Conservation (phyloP, 2,113 vertebrate species). For the human region DNA sequence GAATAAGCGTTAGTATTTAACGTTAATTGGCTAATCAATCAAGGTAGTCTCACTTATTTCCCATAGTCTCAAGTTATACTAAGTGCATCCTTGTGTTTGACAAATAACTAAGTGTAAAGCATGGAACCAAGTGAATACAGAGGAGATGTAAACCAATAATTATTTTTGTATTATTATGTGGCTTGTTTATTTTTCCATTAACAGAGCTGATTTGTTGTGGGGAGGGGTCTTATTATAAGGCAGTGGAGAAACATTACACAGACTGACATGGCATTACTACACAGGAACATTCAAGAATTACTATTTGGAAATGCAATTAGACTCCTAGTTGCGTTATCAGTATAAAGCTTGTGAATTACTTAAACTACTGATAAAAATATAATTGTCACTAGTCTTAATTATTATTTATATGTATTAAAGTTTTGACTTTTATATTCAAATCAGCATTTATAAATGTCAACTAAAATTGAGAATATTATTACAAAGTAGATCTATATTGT, state of each 20-base stretch:
- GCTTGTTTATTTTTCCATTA: conserved; percentile 36
- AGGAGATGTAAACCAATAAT: not conserved
- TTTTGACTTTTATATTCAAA: not conserved
- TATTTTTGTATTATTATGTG: not conserved
- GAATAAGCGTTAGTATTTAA: conserved; percentile 61
- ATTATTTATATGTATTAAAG: not conserved
- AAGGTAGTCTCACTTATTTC: conserved; percentile 72
- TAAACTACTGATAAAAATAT: not conserved
- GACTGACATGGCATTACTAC: conserved; percentile 45
- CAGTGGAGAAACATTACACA: conserved; percentile 54
- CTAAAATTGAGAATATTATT: not conserved
- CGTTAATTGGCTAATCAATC: conserved; percentile 79
- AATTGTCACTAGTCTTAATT: not conserved
- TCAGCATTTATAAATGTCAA: not conserved
- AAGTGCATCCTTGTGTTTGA: conserved; percentile 77
- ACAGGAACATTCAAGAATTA: conserved; percentile 49
- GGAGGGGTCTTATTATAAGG: conserved; percentile 30
- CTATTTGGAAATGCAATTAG: conserved; percentile 38
- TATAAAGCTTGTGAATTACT: conserved; percentile 38
- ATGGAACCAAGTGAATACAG: conserved; percentile 52
- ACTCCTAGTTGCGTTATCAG: conserved; percentile 19
- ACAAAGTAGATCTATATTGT: not conserved
- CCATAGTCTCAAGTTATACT: conserved; percentile 39
- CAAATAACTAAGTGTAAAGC: conserved; percentile 66
- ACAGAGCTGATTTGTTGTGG: conserved; percentile 19